phyloP scores from a whole-genome alignment of 1,140 invertebrate genomes.

The Leptonema lineaticorne region DNA sequence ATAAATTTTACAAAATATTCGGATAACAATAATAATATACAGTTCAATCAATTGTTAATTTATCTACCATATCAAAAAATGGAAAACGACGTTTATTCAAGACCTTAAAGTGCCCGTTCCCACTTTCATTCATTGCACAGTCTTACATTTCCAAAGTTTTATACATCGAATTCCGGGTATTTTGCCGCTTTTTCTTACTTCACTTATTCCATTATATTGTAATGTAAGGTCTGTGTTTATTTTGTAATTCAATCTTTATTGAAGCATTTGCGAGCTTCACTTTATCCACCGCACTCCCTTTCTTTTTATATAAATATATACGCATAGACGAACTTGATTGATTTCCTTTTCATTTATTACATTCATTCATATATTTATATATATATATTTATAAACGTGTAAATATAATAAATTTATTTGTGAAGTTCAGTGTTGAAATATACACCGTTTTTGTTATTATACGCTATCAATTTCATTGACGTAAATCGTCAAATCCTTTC shows the following conservation, averaged over 20 bases:
- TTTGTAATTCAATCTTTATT: slow-evolving; percentile 39
- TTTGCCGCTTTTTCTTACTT: too few relatives aligned
- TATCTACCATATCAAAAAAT: neutral
- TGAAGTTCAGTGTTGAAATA: slow-evolving; percentile 2
- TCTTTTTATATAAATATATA: too few relatives aligned
- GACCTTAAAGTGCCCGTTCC: neutral
- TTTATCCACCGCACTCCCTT: neutral
- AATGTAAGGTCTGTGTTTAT: slow-evolving; percentile 21
- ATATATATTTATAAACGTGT: too few relatives aligned
- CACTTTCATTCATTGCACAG: neutral
- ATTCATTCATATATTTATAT: too few relatives aligned
- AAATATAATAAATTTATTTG: neutral
- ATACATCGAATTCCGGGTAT: neutral
- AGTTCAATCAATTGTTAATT: slow-evolving; percentile 18
- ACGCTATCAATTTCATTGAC: neutral
- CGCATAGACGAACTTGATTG: too few relatives aligned
- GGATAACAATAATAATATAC: too few relatives aligned
- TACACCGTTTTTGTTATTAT: slow-evolving; percentile 9
- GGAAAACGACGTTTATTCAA: slow-evolving; percentile 7
- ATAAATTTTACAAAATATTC: neutral
- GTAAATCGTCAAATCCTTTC: slow-evolving; percentile 1
- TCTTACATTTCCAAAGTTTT: neutral
- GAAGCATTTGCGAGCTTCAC: slow-evolving; percentile 12
- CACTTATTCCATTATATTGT: neutral
- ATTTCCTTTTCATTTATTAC: too few relatives aligned